These are phyloP conservation scores for Prionace glauca DNA, from an alignment of 2,797 vertebrate species.

Conservation along the genomic window DNA sequence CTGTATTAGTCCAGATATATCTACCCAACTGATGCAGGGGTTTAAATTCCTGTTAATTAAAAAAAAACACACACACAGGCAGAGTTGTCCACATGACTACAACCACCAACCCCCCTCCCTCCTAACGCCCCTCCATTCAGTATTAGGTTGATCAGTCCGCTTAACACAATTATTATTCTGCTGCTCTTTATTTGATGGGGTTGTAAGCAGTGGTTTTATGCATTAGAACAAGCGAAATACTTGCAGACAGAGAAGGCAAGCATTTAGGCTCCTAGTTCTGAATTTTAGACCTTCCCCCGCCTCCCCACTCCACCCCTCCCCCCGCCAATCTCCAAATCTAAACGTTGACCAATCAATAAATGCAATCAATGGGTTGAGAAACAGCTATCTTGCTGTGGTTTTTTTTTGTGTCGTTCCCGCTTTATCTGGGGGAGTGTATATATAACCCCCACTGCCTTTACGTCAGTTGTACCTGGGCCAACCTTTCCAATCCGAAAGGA, in stretches of 20 bases:
- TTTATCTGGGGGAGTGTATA: not conserved
- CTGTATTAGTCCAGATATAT: constrained; percentile 61
- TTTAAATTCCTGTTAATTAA: constrained; percentile 34
- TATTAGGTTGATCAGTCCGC: constrained; percentile 21
- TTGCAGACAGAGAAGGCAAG: not conserved
- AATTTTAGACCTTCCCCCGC: not conserved
- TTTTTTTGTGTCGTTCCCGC: not conserved
- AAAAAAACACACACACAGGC: not conserved
- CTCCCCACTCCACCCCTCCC: not conserved
- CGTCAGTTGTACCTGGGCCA: not conserved
- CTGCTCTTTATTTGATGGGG: constrained; percentile 47
- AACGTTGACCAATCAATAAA: not conserved
- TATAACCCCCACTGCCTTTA: not conserved
- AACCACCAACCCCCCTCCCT: constrained; percentile 43
- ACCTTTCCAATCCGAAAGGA: not conserved
- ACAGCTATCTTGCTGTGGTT: not conserved
- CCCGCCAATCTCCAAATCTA: not conserved
- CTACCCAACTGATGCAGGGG: not conserved
- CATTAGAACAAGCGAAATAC: not conserved
- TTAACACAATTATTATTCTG: constrained; percentile 54
- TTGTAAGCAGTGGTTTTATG: not conserved
- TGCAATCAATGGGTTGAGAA: not conserved
- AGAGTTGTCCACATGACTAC: constrained; percentile 37
- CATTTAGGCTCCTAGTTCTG: too few relatives aligned
- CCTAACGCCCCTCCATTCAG: constrained; percentile 31